phyloP scores from a whole-genome alignment of 2,113 vertebrate species.

The Bettongia penicillata region DNA sequence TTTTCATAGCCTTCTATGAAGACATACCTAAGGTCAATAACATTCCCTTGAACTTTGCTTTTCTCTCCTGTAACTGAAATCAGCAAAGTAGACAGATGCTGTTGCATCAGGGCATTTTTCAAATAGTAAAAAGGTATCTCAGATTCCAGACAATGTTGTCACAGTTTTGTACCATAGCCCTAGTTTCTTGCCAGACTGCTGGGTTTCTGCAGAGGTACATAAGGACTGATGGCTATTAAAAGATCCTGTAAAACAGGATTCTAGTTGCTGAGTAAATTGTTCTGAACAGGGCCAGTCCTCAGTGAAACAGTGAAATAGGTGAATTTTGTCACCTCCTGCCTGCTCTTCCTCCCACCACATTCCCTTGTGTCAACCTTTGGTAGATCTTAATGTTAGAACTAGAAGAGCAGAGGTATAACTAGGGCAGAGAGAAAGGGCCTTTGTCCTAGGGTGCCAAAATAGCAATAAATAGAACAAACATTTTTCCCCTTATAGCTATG shows the following conservation, averaged over 20 bases:
- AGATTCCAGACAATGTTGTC: background rate
- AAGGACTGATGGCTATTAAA: background rate
- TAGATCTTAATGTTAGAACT: background rate
- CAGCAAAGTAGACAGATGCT: background rate
- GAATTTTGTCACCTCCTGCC: background rate
- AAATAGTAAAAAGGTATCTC: background rate
- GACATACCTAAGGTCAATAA: background rate
- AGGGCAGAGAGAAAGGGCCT: background rate
- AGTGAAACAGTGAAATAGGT: background rate
- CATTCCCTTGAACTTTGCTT: constrained; percentile 11
- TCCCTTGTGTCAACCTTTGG: background rate
- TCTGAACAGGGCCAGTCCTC: background rate
- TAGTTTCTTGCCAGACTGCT: background rate
- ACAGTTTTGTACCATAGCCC: background rate
- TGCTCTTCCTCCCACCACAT: background rate
- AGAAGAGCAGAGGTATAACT: background rate
- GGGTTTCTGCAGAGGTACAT: background rate
- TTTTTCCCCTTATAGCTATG: background rate
- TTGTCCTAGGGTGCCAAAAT: background rate
- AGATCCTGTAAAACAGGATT: background rate
- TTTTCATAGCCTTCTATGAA: constrained; percentile 2
- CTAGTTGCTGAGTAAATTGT: background rate
- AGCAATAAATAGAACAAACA: background rate
- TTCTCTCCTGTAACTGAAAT: background rate
- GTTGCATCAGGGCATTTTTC: background rate